phyloP scores from a whole-genome alignment of 2,797 vertebrate genomes.

The Tiaroga cobitis region DNA sequence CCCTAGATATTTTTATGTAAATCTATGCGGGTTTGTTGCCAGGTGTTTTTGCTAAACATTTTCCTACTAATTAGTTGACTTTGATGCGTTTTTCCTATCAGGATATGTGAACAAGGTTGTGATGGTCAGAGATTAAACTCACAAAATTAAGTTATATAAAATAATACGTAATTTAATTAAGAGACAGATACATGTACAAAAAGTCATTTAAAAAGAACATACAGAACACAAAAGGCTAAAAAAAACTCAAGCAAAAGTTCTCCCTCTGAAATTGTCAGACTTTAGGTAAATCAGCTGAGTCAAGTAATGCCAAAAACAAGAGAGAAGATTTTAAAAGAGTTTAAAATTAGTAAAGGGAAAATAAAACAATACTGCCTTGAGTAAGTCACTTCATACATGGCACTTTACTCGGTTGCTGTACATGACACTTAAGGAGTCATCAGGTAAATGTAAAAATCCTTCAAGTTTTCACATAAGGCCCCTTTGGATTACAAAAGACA shows the following conservation, averaged over 20 bases:
- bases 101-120: neutral
- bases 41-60: neutral
- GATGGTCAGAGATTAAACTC: neutral
- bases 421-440: neutral
- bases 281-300: neutral
- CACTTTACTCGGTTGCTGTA: neutral
- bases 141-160: neutral
- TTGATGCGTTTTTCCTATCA: neutral
- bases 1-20: neutral
- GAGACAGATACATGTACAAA: slow-evolving; percentile 7
- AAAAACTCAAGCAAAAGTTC: neutral
- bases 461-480: neutral
- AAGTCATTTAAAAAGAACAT: neutral
- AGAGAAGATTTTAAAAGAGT: neutral
- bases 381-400: neutral
- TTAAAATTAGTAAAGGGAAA: neutral
- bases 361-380: neutral
- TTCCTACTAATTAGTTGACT: neutral
- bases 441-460: neutral
- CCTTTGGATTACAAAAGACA: neutral
- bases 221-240: neutral
- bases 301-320: neutral
- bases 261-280: neutral
- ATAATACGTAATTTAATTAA: neutral
- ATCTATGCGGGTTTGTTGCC: neutral